Conservation (phyloP, 2,888 invertebrate species). For the Hypena proboscidalis region DNA sequence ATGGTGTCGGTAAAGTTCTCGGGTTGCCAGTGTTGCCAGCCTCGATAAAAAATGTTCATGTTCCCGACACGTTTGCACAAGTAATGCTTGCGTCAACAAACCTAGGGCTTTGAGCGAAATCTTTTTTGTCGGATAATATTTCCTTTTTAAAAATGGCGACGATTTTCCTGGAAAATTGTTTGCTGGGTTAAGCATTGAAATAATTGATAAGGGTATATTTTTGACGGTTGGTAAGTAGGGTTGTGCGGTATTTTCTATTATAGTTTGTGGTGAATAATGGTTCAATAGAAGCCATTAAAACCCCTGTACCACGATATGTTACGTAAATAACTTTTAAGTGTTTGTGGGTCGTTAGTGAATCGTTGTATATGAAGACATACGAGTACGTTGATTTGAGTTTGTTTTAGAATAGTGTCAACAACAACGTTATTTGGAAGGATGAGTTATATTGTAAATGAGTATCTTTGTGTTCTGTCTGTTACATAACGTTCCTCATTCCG, state of each 20-base stretch:
- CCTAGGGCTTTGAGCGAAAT: slow-evolving; percentile 41
- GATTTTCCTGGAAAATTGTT: slow-evolving; percentile 19
- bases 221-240: not conserved
- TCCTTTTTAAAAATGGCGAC: slow-evolving; percentile 48
- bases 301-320: too few species aligned
- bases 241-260: not conserved
- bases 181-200: slow-evolving; percentile 1
- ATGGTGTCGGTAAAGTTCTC: slow-evolving; percentile 34
- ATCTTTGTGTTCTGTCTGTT: too few species aligned
- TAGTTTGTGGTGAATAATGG: too few species aligned
- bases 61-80: slow-evolving; percentile 71
- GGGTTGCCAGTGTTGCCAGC: slow-evolving; percentile 45
- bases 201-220: not conserved
- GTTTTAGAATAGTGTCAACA: too few species aligned
- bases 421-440: too few species aligned
- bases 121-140: slow-evolving; percentile 49
- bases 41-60: slow-evolving; percentile 53
- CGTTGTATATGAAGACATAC: too few species aligned
- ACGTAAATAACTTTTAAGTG: too few species aligned
- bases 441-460: too few species aligned
- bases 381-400: too few species aligned
- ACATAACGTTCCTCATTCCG: too few species aligned
- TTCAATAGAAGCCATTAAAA: too few species aligned
- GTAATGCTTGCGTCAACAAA: slow-evolving; percentile 77
- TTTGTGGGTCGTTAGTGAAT: too few species aligned